These are phyloP conservation scores for Protobothrops flavoviridis DNA, from an alignment of 2,113 vertebrate species.

Conservation along the genomic window DNA sequence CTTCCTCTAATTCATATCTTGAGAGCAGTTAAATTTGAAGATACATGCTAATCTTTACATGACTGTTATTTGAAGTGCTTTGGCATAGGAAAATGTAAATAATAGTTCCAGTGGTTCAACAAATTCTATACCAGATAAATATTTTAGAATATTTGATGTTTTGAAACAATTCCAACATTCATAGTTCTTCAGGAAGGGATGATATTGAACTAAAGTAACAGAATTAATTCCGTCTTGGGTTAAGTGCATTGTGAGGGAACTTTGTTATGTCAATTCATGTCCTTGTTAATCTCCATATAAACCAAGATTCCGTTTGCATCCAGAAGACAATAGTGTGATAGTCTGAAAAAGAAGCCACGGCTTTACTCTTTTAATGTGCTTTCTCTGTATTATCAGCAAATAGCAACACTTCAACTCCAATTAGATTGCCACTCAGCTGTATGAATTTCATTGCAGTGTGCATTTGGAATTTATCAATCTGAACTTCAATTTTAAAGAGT, in stretches of 20 bases:
- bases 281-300: conserved; percentile 10
- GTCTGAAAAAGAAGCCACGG: background rate
- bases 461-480: background rate
- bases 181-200: background rate
- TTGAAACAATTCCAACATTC: background rate
- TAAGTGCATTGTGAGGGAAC: background rate
- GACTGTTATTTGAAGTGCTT: conserved; percentile 21
- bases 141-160: conserved; percentile 9
- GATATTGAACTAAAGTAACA: background rate
- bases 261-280: background rate
- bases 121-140: conserved; percentile 1
- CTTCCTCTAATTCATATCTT: background rate
- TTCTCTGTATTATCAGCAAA: background rate
- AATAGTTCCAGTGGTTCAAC: background rate
- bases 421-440: background rate
- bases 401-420: background rate
- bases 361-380: conserved; percentile 8
- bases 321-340: background rate
- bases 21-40: conserved; percentile 9
- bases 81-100: conserved; percentile 14
- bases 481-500: background rate
- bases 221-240: conserved; percentile 8
- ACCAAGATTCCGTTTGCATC: conserved; percentile 11
- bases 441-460: background rate
- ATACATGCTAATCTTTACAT: background rate